Base-by-base conservation (phyloP, 1,140 invertebrate species). In the Panulirus ornatus region DNA sequence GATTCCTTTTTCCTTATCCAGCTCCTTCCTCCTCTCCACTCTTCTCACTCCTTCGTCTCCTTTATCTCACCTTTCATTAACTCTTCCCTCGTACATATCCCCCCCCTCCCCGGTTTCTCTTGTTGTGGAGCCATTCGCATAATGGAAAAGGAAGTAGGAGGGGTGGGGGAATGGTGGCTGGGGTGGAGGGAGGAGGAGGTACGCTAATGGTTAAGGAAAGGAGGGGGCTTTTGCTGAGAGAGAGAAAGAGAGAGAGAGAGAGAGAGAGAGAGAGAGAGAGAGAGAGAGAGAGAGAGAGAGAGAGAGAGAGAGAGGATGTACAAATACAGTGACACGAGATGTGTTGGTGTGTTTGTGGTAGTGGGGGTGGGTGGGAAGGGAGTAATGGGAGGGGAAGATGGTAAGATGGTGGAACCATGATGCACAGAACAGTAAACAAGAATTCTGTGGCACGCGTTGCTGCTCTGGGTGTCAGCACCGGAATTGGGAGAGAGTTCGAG, bases 401-500 rank as follows among this genome's bases (percentile, higher is more conserved):
- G 51, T 11, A 22, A 58, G 51, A 58, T 11, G 22, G 51, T 11
- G 51, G 22, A 22, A 58, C 11, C 11, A 22, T 11, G 51, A 58
- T 11, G 22, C 11, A 58, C 11, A 58, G 51, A 58, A 58, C 22
- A 58, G 51, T 11, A 58, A 58, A 58, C 11, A 58, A 58, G 51
- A 11, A 58, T 58, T 11, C 11, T 11, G 51, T 58, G 51, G 51
- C 11, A 22, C 11, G 51, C 11, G 51, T 11, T 11, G 22, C 11
- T 11, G 51, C 11, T 11, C 11, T 11, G 22, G 51, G 22, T 11
- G 22, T 11, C 14, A 38, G 42, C 34, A 73, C 34, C 36, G 70
- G 40, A 36, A 73, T 30, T 36, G 70, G 40, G 70, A 73, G 70
- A 73, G 70, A 73, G 70, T 38, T 34, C 36, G 70, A 73, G 70